Conservation (phyloP, 2,113 vertebrate genomes). For the Paramisgurnus dabryanus region DNA sequence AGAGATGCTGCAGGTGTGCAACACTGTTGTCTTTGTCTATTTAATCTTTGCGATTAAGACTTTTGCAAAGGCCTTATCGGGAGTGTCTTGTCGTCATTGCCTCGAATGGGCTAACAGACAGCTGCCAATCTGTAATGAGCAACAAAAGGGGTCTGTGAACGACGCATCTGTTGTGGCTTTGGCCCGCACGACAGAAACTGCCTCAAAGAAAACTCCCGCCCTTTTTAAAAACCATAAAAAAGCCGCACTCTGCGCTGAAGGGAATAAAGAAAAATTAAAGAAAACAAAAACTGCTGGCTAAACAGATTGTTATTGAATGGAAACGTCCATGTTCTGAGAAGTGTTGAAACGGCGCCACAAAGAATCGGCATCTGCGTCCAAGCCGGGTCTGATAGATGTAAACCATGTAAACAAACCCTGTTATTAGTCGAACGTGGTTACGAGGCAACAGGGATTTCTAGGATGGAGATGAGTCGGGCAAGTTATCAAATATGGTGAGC, state of each 20-base stretch:
- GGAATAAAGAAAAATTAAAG: conserved; percentile 75
- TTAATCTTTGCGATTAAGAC: conserved; percentile 12
- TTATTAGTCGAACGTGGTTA: conserved; percentile 36
- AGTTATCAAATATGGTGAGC: conserved; percentile 15
- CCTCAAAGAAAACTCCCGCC: conserved; percentile 86
- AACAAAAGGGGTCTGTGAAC: conserved; percentile 82
- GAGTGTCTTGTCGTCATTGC: conserved; percentile 45
- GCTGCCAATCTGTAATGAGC: conserved; percentile 87
- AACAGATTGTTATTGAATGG: conserved; percentile 85
- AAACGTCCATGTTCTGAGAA: conserved; percentile 77
- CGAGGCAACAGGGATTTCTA: conserved; percentile 11
- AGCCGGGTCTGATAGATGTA: conserved; percentile 7
- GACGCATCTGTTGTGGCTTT: conserved; percentile 90
- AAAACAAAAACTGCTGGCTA: conserved; percentile 87
- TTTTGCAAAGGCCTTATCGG: neutral
- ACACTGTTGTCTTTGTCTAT: conserved; percentile 47
- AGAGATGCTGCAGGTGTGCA: conserved; percentile 7
- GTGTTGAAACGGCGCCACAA: conserved; percentile 69
- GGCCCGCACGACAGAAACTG: conserved; percentile 70
- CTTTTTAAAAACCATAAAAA: conserved; percentile 90
- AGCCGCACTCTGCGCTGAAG: conserved; percentile 78
- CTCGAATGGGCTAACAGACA: conserved; percentile 74
- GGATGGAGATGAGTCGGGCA: neutral
- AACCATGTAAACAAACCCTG: conserved; percentile 40
- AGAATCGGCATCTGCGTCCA: neutral